Evolutionary conservation across 2,113 vertebrate species (phyloP), one percentile per base, ranked within the genome.

Genomic region (Lophius piscatorius): DNA sequence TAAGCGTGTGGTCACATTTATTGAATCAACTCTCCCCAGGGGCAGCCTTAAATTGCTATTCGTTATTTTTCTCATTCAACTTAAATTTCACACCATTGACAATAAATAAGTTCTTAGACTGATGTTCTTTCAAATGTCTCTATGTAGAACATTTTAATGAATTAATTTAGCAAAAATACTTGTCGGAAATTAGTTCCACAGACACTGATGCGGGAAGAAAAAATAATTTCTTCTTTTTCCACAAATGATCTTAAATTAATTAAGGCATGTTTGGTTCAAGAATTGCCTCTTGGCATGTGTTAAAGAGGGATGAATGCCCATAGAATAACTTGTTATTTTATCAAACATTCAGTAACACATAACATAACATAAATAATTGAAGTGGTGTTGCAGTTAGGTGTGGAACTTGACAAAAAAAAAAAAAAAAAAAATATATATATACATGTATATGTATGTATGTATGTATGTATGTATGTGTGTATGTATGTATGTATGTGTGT

Each of bases 51-150:
- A 63, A 72, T 74, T 42, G 52, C 50, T 31, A 26, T 67, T 65
- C 62, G 67, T 77, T 81, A 50, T n/a, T 73, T 70, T 77, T 64
- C 44, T 70, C 50, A 69, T 81, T 80, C 38, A 75, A 75, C 85
- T 87, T 57, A 50, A 79, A 82, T 86, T 78, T 81, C 60, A 70
- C 73, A 78, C 54, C 42, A 48, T 80, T 84, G 68, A 71, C 80
- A 83, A 87, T 80, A 34, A 84, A 85, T 60, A 76, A 41, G 64
- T 39, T 50, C 34, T 29, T 17, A 63, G 74, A 86, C 22, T 83
- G 77, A 85, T 88, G 70, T 47, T 59, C 66, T 74, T 81, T 72
- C 63, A 84, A 88, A 64, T 67, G 50, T 67, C 80, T 74, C 39
- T 78, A 70, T 74, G 86, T 88, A 63, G 74, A 72, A 54, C 21